Base-by-base conservation (phyloP, 1,140 invertebrate species). In the Anastatus disparis region DNA sequence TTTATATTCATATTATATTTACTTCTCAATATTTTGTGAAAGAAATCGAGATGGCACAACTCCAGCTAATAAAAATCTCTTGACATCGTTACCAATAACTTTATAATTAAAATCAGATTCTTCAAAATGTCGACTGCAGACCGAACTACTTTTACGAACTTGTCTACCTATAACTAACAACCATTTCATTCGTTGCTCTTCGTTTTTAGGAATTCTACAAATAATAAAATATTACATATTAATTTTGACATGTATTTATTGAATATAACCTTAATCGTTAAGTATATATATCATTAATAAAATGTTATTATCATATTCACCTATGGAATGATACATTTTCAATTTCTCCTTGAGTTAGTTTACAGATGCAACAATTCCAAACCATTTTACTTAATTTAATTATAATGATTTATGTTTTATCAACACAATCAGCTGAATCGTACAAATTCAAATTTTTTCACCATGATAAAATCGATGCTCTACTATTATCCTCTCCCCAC, bases 51-150 rank as follows among this genome's bases (percentile, higher is more conserved):
- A 53, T 53, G 27, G 27, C 29, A 53, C 8, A 53, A 27, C n/a
- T 29, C 26, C 20, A 53, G 26, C 8, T 53, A 53, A 17, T 27
- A 53, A 53, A 8, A 53, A 31, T 1, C 13, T n/a, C 20, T n/a
- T 53, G 7, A 53, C 48, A 52, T 52, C n/a, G 10, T 52, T n/a
- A 4, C 22, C 48, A 27, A 52, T 26, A 17, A 44, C 42, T 44
- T 52, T 52, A 27, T 52, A 52, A 26, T 27, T 12, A 52, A 52
- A 52, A 52, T 52, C 48, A 26, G 13, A 26, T 27, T 52, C 42
- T 17, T 17, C 3, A 52, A 52, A 27, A 52, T 52, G 24, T 27
- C 24, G 24, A 13, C 48, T 52, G n/a, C 12, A 27, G 0, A 52
- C 24, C 27, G 24, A 22, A 15, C 48, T 52, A 15, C 27, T 12